Percentiles rank a stretch among this genome's conserved stretches.
Evolutionary conservation across 2,113 vertebrate genomes (phyloP).

Genomic region (Ceyx melanurus): DNA sequence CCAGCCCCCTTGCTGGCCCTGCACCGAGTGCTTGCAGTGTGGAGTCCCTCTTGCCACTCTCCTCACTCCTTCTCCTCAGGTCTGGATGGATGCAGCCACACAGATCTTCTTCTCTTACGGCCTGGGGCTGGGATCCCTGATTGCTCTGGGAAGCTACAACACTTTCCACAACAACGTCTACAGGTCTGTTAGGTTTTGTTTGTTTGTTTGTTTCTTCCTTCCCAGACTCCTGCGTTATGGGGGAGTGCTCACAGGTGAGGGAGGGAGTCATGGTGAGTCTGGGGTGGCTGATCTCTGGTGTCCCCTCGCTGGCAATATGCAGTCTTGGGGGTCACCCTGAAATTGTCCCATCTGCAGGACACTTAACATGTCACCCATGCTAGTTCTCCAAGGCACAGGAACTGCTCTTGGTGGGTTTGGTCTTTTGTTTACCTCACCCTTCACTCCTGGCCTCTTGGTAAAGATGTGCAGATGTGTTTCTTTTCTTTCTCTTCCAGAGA

Average conservation of each 20-base stretch:
- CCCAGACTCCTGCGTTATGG: fast-evolving
- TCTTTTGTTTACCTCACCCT: background rate
- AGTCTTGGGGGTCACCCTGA: fast-evolving
- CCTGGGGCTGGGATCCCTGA: constrained; percentile 87
- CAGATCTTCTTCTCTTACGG: constrained; percentile 94
- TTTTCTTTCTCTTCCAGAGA: constrained; percentile 74
- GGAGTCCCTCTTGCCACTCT: background rate
- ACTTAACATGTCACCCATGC: fast-evolving
- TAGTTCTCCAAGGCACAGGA: background rate
- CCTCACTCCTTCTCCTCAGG: constrained; percentile 62
- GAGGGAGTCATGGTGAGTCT: background rate
- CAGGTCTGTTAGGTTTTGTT: constrained; percentile 71
- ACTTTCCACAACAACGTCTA: constrained; percentile 88
- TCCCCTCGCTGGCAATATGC: background rate
- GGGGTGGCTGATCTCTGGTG: background rate
- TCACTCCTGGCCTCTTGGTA: background rate
- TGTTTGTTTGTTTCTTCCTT: background rate
- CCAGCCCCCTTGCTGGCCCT: fast-evolving
- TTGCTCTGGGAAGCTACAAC: constrained; percentile 92
- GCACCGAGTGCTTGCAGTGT: background rate
- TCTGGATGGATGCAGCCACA: constrained; percentile 92
- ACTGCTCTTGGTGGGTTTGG: fast-evolving
- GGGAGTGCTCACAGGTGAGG: fast-evolving
- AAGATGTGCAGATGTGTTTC: background rate
- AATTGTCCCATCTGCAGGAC: background rate